Evolutionary conservation across 2,888 invertebrate genomes (phyloP).

Genomic region (Ophion obscuratus): DNA sequence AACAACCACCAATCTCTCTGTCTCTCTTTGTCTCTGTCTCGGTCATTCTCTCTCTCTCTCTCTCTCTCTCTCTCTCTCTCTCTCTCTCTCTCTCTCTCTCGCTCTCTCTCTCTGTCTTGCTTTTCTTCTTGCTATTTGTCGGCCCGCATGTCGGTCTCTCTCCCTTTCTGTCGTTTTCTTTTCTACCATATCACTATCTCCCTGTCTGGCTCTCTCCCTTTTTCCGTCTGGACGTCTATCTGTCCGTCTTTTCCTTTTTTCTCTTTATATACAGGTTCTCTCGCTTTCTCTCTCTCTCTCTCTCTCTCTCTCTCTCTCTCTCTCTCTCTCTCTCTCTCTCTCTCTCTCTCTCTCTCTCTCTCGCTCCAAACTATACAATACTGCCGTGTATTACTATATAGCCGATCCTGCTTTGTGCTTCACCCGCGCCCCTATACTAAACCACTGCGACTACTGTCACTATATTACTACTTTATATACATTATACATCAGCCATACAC

Average conservation of each 20-base stretch:
- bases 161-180: too few species aligned
- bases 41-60: conserved; percentile 18
- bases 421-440: conserved; percentile 41
- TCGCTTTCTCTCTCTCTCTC: too few species aligned
- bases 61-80: neutral
- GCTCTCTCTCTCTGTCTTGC: neutral
- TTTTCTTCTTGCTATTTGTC: too few species aligned
- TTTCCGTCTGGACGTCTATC: too few species aligned
- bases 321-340: too few species aligned
- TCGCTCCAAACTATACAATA: neutral
- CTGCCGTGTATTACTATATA: conserved; percentile 25
- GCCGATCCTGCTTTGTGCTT: conserved; percentile 49
- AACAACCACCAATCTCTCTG: conserved; percentile 20
- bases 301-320: too few species aligned
- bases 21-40: conserved; percentile 4
- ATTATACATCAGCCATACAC: conserved; percentile 38
- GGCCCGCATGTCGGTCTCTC: too few species aligned
- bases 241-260: too few species aligned
- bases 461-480: conserved; percentile 9
- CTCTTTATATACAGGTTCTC: too few species aligned
- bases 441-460: conserved; percentile 7
- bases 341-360: too few species aligned
- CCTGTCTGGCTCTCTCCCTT: too few species aligned
- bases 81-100: neutral
- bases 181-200: too few species aligned